Evolutionary conservation across 2,113 vertebrate species (phyloP).

Genomic region (Illadopsis cleaveri): DNA sequence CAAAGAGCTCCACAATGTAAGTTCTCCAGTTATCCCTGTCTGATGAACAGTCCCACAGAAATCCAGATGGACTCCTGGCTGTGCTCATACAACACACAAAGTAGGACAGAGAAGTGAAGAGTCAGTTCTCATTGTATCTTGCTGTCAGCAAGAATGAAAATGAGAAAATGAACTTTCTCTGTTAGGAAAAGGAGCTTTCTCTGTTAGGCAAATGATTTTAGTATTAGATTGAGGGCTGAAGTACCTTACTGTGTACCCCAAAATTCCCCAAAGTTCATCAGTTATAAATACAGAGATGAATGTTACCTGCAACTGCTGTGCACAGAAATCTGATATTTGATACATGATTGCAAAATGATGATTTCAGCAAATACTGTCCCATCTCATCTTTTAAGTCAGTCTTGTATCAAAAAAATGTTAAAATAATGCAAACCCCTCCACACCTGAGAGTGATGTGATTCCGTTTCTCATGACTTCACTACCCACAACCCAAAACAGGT

Average conservation of each 20-base stretch:
- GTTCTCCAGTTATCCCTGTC: neutral
- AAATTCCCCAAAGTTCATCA: neutral
- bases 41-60: neutral
- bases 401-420: neutral
- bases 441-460: neutral
- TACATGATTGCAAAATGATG: neutral
- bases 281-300: neutral
- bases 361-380: neutral
- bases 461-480: neutral
- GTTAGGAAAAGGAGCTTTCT: neutral
- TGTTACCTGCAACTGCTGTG: neutral
- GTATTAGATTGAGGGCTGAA: neutral
- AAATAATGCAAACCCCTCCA: neutral
- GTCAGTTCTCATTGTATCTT: rapidly evolving
- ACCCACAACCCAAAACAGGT: neutral
- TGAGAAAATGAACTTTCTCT: neutral
- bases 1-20: neutral
- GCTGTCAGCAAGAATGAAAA: neutral
- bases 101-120: neutral
- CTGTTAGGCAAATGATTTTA: neutral
- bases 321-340: neutral
- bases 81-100: rapidly evolving
- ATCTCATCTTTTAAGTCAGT: neutral
- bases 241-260: neutral
- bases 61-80: neutral